A percentile compares a stretch with the other conserved stretches of the same genome.
Conservation (phyloP, 1,140 invertebrate species). For the Ridgeia piscesae region DNA sequence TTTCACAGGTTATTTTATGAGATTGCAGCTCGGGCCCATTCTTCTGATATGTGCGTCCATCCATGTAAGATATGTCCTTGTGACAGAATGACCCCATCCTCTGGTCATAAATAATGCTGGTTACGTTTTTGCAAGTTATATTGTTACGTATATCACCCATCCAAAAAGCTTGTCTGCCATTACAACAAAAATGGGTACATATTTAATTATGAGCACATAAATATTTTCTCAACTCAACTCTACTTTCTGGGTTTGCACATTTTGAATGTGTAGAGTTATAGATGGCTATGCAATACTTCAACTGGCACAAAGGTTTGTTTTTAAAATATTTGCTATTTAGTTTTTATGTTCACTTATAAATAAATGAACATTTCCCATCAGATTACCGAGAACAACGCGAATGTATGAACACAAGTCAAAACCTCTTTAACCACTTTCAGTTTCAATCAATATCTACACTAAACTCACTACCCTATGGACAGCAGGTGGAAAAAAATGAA, state of each 20-base stretch:
- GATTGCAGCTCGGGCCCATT: no score
- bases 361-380: background rate
- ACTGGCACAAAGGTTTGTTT: background rate
- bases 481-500: background rate
- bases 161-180: background rate
- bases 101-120: background rate
- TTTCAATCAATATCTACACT: background rate
- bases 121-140: background rate
- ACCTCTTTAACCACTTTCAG: background rate
- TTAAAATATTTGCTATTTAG: background rate
- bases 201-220: background rate
- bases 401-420: background rate
- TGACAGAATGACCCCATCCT: no score
- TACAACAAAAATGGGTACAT: background rate
- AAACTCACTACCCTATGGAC: background rate
- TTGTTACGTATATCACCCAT: background rate
- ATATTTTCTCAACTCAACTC: background rate
- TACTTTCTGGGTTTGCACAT: background rate
- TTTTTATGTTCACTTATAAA: background rate
- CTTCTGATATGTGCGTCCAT: no score
- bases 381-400: background rate
- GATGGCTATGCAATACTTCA: background rate
- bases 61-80: no score
- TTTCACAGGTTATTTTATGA: background rate
- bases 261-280: background rate